These are phyloP conservation scores for Furcifer pardalis DNA, from an alignment of 2,797 vertebrate species.

Conservation along the genomic window DNA sequence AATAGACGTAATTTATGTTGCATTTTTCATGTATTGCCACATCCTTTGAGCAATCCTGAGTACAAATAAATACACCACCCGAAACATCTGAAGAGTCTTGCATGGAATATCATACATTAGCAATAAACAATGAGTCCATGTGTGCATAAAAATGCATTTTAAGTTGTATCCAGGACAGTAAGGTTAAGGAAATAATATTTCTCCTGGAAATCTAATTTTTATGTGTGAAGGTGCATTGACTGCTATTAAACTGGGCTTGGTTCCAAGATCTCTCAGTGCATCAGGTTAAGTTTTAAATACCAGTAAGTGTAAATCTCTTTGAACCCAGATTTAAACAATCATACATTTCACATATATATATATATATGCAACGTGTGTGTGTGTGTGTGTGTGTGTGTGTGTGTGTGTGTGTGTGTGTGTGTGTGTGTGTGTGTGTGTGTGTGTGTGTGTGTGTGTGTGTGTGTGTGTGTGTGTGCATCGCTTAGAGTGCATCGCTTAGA, in stretches of 20 bases:
- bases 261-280: neutral
- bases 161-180: neutral
- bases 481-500: too few relatives aligned
- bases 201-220: neutral
- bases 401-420: too few relatives aligned
- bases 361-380: too few relatives aligned
- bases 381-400: too few relatives aligned
- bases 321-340: neutral
- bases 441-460: too few relatives aligned
- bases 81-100: neutral
- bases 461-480: too few relatives aligned
- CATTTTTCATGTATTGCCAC: neutral
- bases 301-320: neutral
- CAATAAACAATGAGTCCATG: neutral
- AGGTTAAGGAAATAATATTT: neutral
- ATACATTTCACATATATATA: neutral
- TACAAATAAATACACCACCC: neutral
- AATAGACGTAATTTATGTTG: neutral
- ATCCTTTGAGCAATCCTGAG: conserved; percentile 17
- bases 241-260: neutral
- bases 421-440: too few relatives aligned
- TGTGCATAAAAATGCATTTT: conserved; percentile 20
- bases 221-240: neutral
- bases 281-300: neutral
- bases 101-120: neutral